phyloP scores from a whole-genome alignment of 1,140 invertebrate genomes.

The Hermetia illucens region DNA sequence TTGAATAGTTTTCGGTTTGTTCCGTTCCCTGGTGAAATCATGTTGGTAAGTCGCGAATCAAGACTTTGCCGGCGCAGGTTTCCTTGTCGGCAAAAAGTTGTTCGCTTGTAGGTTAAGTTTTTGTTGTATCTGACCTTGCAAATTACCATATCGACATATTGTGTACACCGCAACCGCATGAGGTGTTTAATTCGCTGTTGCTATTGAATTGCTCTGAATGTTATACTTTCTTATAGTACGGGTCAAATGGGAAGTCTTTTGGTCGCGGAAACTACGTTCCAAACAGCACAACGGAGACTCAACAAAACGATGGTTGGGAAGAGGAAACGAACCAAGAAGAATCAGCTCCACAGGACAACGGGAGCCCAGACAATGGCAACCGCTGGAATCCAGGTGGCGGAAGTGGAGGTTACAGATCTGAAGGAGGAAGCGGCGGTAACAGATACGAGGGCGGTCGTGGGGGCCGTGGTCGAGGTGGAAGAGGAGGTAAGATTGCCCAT shows the following conservation, averaged over 20 bases:
- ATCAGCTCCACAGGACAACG: neutral
- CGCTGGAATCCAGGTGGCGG: neutral
- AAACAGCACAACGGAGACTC: constrained; percentile 8
- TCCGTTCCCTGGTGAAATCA: no score
- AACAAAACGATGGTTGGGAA: no score
- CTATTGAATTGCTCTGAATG: neutral
- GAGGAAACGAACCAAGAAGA: no score
- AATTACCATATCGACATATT: neutral
- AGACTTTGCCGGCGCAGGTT: no score
- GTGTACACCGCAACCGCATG: no score
- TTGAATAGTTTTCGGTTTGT: no score
- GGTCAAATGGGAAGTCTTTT: neutral
- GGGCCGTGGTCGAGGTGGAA: constrained; percentile 16
- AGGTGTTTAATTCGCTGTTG: neutral
- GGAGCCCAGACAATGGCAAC: neutral
- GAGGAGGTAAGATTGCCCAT: constrained; percentile 8
- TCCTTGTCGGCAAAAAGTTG: neutral
- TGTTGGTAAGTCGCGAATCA: no score
- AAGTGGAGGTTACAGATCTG: neutral
- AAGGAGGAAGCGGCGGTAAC: neutral
- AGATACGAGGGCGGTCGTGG: constrained; percentile 9
- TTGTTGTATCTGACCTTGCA: neutral
- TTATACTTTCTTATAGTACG: neutral
- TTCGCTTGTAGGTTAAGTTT: neutral
- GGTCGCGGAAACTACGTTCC: neutral